Conservation (phyloP, 2,797 vertebrate species). For the Botia almorhae region DNA sequence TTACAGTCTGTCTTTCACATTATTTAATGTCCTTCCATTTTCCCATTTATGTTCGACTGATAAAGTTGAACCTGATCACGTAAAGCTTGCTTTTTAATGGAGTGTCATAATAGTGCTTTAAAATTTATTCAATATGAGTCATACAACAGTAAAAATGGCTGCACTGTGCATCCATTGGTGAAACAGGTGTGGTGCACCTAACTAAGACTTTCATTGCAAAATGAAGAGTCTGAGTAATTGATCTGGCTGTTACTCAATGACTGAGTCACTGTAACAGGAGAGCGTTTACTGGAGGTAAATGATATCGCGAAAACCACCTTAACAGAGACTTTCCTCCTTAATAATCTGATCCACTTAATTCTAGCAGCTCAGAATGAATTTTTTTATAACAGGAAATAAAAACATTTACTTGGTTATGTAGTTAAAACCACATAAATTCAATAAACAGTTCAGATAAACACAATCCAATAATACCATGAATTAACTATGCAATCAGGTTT, state of each 20-base stretch:
- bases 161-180: background rate
- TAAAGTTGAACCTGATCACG: background rate
- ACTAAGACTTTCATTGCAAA: background rate
- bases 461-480: background rate
- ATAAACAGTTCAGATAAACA: background rate
- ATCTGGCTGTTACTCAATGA: slow-evolving; percentile 10
- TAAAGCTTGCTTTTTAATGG: background rate
- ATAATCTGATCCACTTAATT: background rate
- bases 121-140: background rate
- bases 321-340: slow-evolving; percentile 4
- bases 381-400: background rate
- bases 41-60: background rate
- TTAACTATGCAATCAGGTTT: background rate
- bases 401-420: background rate
- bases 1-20: background rate
- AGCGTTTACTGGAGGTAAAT: background rate
- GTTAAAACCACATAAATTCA: background rate
- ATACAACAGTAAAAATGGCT: background rate
- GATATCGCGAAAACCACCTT: slow-evolving; percentile 14
- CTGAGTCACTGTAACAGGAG: slow-evolving; percentile 20
- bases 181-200: background rate
- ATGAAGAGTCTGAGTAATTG: slow-evolving; percentile 10
- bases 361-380: background rate
- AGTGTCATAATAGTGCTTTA: background rate
- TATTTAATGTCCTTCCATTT: background rate